Evolutionary conservation across 2,888 invertebrate genomes (phyloP).

Genomic region (Drosophila falleni): DNA sequence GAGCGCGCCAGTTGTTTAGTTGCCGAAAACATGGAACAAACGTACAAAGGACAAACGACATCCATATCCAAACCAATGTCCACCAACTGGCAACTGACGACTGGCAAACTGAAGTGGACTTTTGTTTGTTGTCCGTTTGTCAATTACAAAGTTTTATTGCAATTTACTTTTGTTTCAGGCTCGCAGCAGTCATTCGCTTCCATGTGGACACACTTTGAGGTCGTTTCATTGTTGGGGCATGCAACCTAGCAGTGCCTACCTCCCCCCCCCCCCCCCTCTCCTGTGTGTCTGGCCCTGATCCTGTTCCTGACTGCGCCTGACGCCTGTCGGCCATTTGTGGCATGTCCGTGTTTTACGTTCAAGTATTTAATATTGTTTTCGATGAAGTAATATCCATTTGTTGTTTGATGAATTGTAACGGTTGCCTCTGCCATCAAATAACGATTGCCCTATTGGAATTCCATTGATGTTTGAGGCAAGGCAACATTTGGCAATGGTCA

Average conservation of each 20-base stretch:
- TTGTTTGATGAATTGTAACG: constrained; percentile 77
- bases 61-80: constrained; percentile 48
- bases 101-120: constrained; percentile 59
- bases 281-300: constrained; percentile 20
- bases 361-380: constrained; percentile 80
- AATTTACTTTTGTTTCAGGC: constrained; percentile 80
- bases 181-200: constrained; percentile 56
- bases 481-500: constrained; percentile 7
- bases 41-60: constrained; percentile 43
- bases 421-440: constrained; percentile 63
- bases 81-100: constrained; percentile 28
- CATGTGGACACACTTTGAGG: constrained; percentile 66
- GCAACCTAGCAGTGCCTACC: constrained; percentile 1
- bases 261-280: neutral
- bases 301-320: constrained; percentile 28
- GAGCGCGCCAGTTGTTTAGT: constrained; percentile 76
- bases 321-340: constrained; percentile 34
- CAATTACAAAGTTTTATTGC: constrained; percentile 83
- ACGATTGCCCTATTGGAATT: constrained; percentile 65
- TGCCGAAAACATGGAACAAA: constrained; percentile 53
- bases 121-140: constrained; percentile 82
- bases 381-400: constrained; percentile 79
- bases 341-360: constrained; percentile 62
- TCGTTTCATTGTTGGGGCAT: constrained; percentile 47
- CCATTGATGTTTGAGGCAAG: constrained; percentile 56